Evolutionary conservation across 2,113 vertebrate genomes (phyloP).

Genomic region (Erythrolamprus reginae): DNA sequence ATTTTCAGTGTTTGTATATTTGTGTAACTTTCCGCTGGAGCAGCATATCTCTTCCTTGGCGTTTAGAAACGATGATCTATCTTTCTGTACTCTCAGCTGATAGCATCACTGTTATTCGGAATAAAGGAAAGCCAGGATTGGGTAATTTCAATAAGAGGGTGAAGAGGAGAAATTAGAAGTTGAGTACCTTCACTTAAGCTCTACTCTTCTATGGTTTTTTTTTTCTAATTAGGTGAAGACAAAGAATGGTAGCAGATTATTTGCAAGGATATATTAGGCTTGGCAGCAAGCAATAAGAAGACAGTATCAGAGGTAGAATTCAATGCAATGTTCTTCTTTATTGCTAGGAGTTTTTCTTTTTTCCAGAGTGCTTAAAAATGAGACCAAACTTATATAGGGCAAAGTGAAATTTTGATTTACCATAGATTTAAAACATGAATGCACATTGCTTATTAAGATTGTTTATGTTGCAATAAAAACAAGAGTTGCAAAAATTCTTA

Average conservation of each 20-base stretch:
- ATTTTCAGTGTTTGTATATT: not conserved
- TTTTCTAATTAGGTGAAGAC: not conserved
- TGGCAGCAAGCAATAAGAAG: not conserved
- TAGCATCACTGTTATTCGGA: not conserved
- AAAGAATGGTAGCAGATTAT: not conserved
- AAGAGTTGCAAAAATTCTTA: not conserved
- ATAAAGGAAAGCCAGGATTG: not conserved
- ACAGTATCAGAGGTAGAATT: not conserved
- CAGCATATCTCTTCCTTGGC: not conserved
- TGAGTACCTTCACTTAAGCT: not conserved
- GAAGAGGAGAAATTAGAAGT: not conserved
- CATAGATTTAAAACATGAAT: not conserved
- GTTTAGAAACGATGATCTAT: not conserved
- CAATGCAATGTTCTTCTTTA: not conserved
- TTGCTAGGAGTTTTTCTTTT: not conserved
- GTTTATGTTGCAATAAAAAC: not conserved
- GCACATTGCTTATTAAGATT: not conserved
- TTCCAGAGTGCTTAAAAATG: not conserved
- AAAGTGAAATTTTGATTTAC: not conserved
- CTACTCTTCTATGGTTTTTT: not conserved
- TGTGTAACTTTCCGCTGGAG: not conserved
- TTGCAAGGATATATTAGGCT: not conserved
- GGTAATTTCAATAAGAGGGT: slow-evolving; percentile 8
- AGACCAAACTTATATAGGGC: not conserved
- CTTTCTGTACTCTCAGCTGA: not conserved